Evolutionary conservation across 2,797 vertebrate genomes (phyloP).

Genomic region (Lates japonicus): DNA sequence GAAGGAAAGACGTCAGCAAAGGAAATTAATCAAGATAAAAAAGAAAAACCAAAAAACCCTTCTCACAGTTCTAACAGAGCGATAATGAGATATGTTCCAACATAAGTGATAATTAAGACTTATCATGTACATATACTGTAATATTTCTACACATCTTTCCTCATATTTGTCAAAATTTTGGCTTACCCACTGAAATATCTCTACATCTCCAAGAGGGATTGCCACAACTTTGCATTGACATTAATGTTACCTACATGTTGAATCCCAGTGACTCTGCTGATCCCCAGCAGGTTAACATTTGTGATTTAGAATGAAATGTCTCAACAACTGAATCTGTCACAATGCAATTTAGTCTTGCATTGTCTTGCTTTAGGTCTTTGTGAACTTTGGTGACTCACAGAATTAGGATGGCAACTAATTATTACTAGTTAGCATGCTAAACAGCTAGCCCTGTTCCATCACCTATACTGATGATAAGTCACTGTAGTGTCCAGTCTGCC

Average conservation of each 20-base stretch:
- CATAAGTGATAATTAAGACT: neutral
- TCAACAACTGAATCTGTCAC: neutral
- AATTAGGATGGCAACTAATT: neutral
- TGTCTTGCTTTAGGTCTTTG: neutral
- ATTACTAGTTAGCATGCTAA: neutral
- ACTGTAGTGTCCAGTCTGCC: no score
- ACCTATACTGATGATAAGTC: no score
- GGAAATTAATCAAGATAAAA: neutral
- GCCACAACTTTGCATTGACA: no score
- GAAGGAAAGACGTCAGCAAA: neutral
- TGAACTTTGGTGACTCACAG: neutral
- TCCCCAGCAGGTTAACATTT: neutral
- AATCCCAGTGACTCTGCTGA: neutral
- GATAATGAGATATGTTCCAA: no score
- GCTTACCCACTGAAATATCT: neutral
- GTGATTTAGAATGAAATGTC: neutral
- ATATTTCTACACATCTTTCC: neutral
- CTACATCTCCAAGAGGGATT: neutral
- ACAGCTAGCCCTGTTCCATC: no score
- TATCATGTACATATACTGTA: neutral
- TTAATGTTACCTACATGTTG: neutral
- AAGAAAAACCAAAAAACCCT: neutral
- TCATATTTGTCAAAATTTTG: neutral
- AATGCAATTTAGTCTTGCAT: neutral
- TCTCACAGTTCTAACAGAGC: neutral